Conservation (phyloP, 2,113 vertebrate genomes). For the Cichladusa arquata region DNA sequence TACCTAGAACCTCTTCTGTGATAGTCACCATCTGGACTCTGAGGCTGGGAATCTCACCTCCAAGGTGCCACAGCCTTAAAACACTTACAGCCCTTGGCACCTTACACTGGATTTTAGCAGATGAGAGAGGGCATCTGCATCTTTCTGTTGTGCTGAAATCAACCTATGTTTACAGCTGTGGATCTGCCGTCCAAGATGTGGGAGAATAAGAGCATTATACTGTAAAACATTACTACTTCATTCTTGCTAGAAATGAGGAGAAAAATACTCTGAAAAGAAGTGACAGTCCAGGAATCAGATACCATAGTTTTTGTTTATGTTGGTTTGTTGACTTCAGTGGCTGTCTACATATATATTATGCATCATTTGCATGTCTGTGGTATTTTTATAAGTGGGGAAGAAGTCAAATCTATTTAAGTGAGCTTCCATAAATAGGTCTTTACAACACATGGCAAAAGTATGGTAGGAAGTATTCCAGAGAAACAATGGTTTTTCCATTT, state of each 20-base stretch:
- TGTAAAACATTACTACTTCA: conserved; percentile 1
- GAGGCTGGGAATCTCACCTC: neutral
- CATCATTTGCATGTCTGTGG: conserved; percentile 39
- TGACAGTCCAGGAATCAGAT: conserved; percentile 32
- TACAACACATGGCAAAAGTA: conserved; percentile 55
- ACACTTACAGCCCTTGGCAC: neutral
- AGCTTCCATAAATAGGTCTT: conserved; percentile 33
- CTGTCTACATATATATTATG: neutral
- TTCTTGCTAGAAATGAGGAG: conserved; percentile 63
- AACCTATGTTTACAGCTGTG: neutral
- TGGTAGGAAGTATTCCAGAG: neutral
- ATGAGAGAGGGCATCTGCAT: neutral
- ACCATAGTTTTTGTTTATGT: neutral
- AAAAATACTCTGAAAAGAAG: conserved; percentile 65
- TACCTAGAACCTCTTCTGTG: neutral
- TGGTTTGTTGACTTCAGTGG: neutral
- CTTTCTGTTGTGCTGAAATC: neutral
- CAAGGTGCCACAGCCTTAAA: neutral
- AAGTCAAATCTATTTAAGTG: conserved; percentile 20
- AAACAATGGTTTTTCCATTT: neutral
- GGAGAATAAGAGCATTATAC: neutral
- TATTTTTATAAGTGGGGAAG: conserved; percentile 49
- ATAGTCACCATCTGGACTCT: neutral
- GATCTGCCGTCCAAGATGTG: neutral
- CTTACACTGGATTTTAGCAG: neutral